Conservation (phyloP, 2,888 invertebrate species). For the Apodemia mormo region DNA sequence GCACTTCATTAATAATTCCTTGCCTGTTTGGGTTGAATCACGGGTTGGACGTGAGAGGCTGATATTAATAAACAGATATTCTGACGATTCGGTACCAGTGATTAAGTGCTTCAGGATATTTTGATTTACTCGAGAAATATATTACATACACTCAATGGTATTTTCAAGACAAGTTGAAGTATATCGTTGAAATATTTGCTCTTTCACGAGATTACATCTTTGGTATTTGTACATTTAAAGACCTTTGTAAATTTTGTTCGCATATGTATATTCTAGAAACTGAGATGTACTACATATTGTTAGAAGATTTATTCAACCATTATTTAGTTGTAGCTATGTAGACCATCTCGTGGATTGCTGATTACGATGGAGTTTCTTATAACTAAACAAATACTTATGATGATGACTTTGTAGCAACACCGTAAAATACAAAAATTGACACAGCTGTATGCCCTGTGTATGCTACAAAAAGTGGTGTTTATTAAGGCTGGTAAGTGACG, state of each 20-base stretch:
- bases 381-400: too few relatives aligned
- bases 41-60: constrained; percentile 30
- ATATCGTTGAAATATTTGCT: not conserved
- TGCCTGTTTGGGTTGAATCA: constrained; percentile 43
- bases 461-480: too few relatives aligned
- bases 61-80: constrained; percentile 25
- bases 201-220: not conserved
- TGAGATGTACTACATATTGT: not conserved
- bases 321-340: too few relatives aligned
- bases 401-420: too few relatives aligned
- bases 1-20: constrained; percentile 53
- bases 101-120: constrained; percentile 8
- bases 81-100: constrained; percentile 4
- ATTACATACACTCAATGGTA: not conserved
- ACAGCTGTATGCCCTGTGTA: too few relatives aligned
- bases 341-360: too few relatives aligned
- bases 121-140: not conserved
- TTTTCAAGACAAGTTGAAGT: not conserved
- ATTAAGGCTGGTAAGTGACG: too few relatives aligned
- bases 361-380: too few relatives aligned
- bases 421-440: too few relatives aligned
- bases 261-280: not conserved
- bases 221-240: not conserved
- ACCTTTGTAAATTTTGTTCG: not conserved
- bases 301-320: too few relatives aligned